These are phyloP conservation scores for Saccostrea glomerata DNA, from an alignment of 1,140 invertebrate genomes.

Conservation along the genomic window DNA sequence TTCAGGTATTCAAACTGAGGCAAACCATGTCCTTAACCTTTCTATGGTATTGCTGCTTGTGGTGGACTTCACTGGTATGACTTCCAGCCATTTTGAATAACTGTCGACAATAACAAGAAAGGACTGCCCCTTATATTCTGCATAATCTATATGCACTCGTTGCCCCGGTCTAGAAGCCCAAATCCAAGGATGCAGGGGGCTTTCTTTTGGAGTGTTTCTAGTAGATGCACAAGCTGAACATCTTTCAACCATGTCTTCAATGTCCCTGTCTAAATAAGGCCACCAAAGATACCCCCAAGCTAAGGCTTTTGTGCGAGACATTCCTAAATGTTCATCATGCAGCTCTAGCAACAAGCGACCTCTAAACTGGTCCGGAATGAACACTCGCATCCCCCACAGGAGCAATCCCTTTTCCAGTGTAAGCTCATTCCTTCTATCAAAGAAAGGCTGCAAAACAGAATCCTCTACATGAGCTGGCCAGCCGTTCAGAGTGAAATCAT, in stretches of 20 bases:
- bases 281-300: slow-evolving; percentile 80
- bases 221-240: slow-evolving; percentile 81
- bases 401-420: neutral
- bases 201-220: slow-evolving; percentile 59
- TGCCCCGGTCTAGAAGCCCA: slow-evolving; percentile 72
- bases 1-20: slow-evolving; percentile 75
- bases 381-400: neutral
- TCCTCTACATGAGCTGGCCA: neutral
- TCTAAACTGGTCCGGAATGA: neutral
- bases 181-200: slow-evolving; percentile 70
- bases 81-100: slow-evolving; percentile 81
- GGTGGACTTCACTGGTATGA: slow-evolving; percentile 57
- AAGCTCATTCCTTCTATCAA: neutral
- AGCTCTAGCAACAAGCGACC: neutral
- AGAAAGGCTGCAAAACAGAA: neutral
- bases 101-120: slow-evolving; percentile 80
- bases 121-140: slow-evolving; percentile 72
- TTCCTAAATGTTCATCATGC: slow-evolving; percentile 75
- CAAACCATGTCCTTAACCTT: slow-evolving; percentile 73
- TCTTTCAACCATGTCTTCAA: slow-evolving; percentile 74
- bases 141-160: slow-evolving; percentile 77
- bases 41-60: slow-evolving; percentile 58
- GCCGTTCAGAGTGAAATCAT: neutral
- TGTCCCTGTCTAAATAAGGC: slow-evolving; percentile 78
- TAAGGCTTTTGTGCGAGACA: slow-evolving; percentile 78